These are phyloP conservation scores for Lamproptera curius DNA, from an alignment of 2,888 invertebrate species.

Conservation along the genomic window DNA sequence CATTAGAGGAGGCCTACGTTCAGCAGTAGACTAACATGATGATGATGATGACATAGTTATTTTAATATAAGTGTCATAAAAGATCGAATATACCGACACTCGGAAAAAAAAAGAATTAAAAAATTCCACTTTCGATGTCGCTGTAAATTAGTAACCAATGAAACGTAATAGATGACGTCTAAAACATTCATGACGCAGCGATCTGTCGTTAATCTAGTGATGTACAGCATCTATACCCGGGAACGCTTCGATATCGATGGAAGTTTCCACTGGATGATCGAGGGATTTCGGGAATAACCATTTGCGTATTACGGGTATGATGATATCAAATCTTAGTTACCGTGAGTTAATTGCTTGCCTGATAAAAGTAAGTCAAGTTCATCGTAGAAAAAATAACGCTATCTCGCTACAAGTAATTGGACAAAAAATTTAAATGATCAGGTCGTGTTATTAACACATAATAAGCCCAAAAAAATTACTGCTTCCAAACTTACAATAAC, in stretches of 20 bases:
- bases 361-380: neutral
- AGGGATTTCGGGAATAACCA: too few relatives aligned
- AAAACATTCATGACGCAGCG: constrained; percentile 11
- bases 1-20: too few relatives aligned
- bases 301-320: too few relatives aligned
- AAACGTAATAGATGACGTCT: constrained; percentile 19
- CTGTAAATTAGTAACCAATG: constrained; percentile 2
- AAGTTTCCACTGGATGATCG: constrained; percentile 17
- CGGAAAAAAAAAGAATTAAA: too few relatives aligned
- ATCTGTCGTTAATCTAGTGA: constrained; percentile 4
- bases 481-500: neutral
- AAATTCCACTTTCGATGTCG: constrained; percentile 3
- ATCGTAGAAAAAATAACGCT: neutral
- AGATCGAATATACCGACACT: too few relatives aligned
- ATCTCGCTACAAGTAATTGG: neutral
- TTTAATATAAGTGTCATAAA: too few relatives aligned
- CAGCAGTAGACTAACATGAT: too few relatives aligned
- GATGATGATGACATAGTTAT: too few relatives aligned
- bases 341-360: neutral
- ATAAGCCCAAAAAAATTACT: neutral
- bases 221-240: neutral
- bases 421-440: neutral
- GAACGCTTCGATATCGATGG: constrained; percentile 14
- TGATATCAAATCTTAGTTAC: too few relatives aligned
- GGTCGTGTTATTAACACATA: neutral